Evolutionary conservation across 2,797 vertebrate genomes (phyloP), one percentile per base, ranked within the genome.

Genomic region (Sebastes kiyomatsui): DNA sequence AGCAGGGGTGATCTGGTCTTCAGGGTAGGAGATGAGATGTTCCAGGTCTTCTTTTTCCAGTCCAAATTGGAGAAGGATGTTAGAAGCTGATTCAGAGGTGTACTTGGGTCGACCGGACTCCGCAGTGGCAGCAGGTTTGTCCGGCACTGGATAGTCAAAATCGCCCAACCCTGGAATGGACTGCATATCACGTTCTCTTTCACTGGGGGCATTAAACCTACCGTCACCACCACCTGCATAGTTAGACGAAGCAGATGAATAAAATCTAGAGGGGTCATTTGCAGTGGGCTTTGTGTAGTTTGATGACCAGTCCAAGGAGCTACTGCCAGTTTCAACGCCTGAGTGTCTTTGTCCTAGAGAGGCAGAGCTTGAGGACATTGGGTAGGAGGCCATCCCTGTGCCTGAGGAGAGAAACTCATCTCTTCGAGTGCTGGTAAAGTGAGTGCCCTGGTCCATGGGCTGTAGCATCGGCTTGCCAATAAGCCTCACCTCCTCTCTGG

Each of bases 41-140:
- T 99, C 97, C 80, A 99, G 88, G 73, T 99, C 99, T 67, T 99
- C 98, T 54, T 97, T 98, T 55, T 98, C 97, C 58, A 99, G 95
- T 72, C 98, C 97, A 64, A 99, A 99, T n/a, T 97, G 97, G 38
- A 96, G 93, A 67, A 99, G 94, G 75, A 99, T 98, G 79, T 95
- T 97, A 32, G 96, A 95, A 23, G 98, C 98, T 4, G 97, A 97
- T 85, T 99, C 97, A 0, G 96, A 96, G 0, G 96, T 98, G 85
- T 98, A 98, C 35, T 96, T 97, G 82, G 88, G 30, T 79, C 6
- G 73, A 92, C 35, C 94, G 92, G n/a, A 30, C 58, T 87, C 61
- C 18, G 71, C 10, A 6, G 81, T 18, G 5, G 71, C 20, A 1
- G 23, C 38, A 49, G 77, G 62, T 58, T 81, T 68, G 11, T 59